Base-by-base conservation (phyloP, 2,888 invertebrate species). In the Caenorhabditis panamensis region DNA sequence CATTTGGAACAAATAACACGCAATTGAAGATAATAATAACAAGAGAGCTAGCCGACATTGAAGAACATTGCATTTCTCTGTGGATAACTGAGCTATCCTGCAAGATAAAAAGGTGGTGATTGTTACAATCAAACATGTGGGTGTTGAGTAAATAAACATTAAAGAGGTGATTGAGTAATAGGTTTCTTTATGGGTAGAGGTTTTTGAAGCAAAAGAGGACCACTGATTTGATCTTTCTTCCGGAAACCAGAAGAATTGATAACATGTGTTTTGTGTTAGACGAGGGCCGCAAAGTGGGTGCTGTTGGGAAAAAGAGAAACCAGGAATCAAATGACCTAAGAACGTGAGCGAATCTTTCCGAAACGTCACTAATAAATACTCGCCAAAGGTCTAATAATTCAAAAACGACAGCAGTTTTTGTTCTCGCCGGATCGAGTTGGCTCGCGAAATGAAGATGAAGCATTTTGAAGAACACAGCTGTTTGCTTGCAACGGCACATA, bases 401-500 rank as follows among this genome's bases (percentile, higher is more conserved):
- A 75, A 53, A 59, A 75, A 24, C 66, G 66, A 75, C 75, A 75
- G 66, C 75, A 75, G 75, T 75, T 75, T 75, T 75, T 75, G 75
- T 75, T 75, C 75, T 59, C 59, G 53, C 49, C 44, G 37, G 49
- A 44, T 66, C 36, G 59, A 51, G 58, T 37, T 37, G 75, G 49
- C 75, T 58, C 31, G 78, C 61, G 58, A 78, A 71, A 78, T 71
- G 78, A 78, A 78, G 71, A 69, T 78, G 64, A 78, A 67, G 71
- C 66, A 37, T 66, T 78, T 69, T 79, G 66, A 73, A 79, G 79
- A 79, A 73, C 79, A 79, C 79, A 79, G 79, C 79, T 79, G 79
- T 73, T 79, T 73, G 68, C 72, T 67, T 79, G 79, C 73, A 79
- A 73, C 79, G 79, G 73, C 79, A 79, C 79, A 79, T 79, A 79